Percentiles rank a stretch among this genome's conserved stretches.
phyloP scores from a whole-genome alignment of 2,113 vertebrate species.

The Oncorhynchus mykiss region DNA sequence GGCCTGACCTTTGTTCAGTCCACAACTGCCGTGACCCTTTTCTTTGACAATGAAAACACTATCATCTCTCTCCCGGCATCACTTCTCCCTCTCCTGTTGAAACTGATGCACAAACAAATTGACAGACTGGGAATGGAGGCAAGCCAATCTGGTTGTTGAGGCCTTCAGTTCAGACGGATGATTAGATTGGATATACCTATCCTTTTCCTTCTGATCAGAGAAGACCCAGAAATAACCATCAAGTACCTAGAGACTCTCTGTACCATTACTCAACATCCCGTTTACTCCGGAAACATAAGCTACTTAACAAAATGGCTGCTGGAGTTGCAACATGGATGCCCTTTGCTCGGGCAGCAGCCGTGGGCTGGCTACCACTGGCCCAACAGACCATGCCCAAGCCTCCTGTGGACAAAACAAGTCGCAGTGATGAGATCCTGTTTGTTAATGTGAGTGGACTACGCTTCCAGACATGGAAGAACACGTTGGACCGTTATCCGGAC shows the following conservation, averaged over 20 bases:
- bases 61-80: not conserved
- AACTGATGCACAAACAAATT: conserved; percentile 1
- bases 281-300: conserved; percentile 9
- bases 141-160: conserved; percentile 14
- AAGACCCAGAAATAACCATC: too few species aligned
- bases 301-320: conserved; percentile 68
- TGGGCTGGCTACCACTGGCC: conserved; percentile 82
- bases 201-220: conserved; percentile 35
- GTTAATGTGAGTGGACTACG: conserved; percentile 80
- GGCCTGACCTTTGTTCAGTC: conserved; percentile 52
- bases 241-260: too few species aligned
- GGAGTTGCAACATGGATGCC: conserved; percentile 82
- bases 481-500: conserved; percentile 82
- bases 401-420: conserved; percentile 70
- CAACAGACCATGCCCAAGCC: conserved; percentile 77
- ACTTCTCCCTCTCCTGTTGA: conserved; percentile 33
- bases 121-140: not conserved
- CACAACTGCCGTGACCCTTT: conserved; percentile 29
- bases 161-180: conserved; percentile 37
- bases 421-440: conserved; percentile 76
- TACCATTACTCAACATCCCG: not conserved
- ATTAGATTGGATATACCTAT: conserved; percentile 33
- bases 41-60: conserved; percentile 28
- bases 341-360: conserved; percentile 78
- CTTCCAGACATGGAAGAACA: conserved; percentile 82